phyloP scores from a whole-genome alignment of 2,113 vertebrate species.

The Serilophus lunatus region DNA sequence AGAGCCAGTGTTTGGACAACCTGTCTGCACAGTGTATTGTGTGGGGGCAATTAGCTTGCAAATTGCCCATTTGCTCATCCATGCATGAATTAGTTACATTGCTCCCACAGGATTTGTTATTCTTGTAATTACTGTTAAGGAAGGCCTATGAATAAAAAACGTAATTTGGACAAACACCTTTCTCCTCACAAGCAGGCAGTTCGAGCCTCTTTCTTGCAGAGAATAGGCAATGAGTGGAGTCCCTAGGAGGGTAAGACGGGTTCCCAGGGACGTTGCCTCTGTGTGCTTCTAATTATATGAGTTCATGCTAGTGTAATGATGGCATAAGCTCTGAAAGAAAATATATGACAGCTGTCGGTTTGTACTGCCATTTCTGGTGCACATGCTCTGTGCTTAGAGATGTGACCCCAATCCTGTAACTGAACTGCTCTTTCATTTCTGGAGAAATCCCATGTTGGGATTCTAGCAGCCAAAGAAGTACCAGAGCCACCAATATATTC shows the following conservation, averaged over 20 bases:
- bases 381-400: background rate
- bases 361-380: background rate
- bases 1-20: conserved; percentile 25
- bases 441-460: background rate
- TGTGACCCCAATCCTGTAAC: background rate
- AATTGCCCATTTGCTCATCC: conserved; percentile 70
- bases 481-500: background rate
- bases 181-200: background rate
- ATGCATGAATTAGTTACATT: conserved; percentile 2
- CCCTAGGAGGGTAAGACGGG: background rate
- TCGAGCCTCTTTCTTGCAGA: background rate
- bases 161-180: conserved; percentile 20
- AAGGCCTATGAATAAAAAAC: conserved; percentile 61
- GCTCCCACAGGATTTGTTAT: conserved; percentile 31
- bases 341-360: background rate
- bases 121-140: background rate
- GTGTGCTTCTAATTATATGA: background rate
- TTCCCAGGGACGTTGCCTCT: background rate
- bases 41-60: conserved; percentile 68
- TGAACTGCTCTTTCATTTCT: background rate
- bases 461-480: background rate
- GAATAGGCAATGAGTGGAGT: background rate
- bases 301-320: background rate
- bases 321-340: background rate
- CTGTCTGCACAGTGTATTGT: conserved; percentile 72